Base-by-base conservation (phyloP, 2,113 vertebrate genomes). In the Dipodomys ordii region DNA sequence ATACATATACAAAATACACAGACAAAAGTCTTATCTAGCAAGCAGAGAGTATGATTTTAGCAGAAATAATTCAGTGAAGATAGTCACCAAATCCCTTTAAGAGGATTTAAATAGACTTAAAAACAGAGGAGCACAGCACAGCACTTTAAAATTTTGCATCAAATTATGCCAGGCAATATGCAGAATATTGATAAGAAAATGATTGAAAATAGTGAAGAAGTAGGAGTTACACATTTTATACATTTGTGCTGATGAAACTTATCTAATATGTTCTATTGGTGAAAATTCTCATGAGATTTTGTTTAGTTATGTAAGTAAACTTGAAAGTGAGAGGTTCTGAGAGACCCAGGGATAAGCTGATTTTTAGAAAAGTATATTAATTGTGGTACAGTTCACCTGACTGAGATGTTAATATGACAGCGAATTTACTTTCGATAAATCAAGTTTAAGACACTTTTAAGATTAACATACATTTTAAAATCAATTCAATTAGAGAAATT, bases 181-280 rank as follows among this genome's bases (percentile, higher is more conserved):
- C 44, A 96, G 35, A 92, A 11, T 91, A 67, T n/a, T 86, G 95
- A 96, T 93, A 95, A 97, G 92, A 28, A 93, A 96, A 87, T 94
- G 46, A 46, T 53, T 91, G 32, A 95, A 93, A 88, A 86, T 73
- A 90, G 35, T 83, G 78, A 87, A 49, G 23, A 93, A 93, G 62
- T 69, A 84, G 62, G 30, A 73, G 7, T 2, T 60, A 76, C 25
- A 69, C 25, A 10, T 60, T 81, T 64, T 39, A 46, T 62, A 85
- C 65, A 72, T 62, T 46, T 57, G 39, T 82, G 87, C 13, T 84
- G 15, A 78, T 76, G 57, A 93, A 87, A 79, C 22, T 62, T 69
- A 13, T 11, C 15, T 16, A 68, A 93, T 89, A 20, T 81, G 69
- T 30, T 71, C 23, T 13, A 13, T 30, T 68, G 23, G 16, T 90